These are phyloP conservation scores for Dendrocopos noguchii DNA, from an alignment of 2,113 vertebrate species.

Conservation along the genomic window DNA sequence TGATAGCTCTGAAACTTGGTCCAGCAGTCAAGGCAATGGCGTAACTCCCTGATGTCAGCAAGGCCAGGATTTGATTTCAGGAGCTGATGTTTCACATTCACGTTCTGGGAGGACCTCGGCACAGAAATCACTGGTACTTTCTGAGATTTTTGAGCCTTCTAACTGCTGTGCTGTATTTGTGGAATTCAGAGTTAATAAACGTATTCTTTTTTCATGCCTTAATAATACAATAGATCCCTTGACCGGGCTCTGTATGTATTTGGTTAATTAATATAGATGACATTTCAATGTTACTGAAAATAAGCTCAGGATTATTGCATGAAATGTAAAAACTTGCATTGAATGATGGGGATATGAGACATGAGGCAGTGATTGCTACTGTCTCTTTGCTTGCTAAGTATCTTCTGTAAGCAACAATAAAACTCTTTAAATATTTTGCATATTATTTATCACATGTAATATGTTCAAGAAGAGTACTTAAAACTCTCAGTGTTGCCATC, in stretches of 20 bases:
- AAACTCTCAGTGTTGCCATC: slow-evolving; percentile 63
- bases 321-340: slow-evolving; percentile 70
- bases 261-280: slow-evolving; percentile 64
- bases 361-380: slow-evolving; percentile 60
- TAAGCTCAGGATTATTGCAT: slow-evolving; percentile 70
- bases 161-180: slow-evolving; percentile 64
- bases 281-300: slow-evolving; percentile 72
- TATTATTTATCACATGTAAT: slow-evolving; percentile 73
- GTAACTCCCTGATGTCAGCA: slow-evolving; percentile 43
- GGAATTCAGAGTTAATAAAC: slow-evolving; percentile 67
- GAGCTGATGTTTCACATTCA: slow-evolving; percentile 30
- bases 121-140: slow-evolving; percentile 63
- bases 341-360: slow-evolving; percentile 67
- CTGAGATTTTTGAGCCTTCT: slow-evolving; percentile 67
- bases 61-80: slow-evolving; percentile 46
- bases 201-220: slow-evolving; percentile 71
- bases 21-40: slow-evolving; percentile 63
- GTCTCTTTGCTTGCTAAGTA: slow-evolving; percentile 70
- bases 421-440: slow-evolving; percentile 69
- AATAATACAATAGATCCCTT: slow-evolving; percentile 60
- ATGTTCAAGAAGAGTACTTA: slow-evolving; percentile 61
- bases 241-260: slow-evolving; percentile 64
- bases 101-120: slow-evolving; percentile 49
- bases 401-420: slow-evolving; percentile 73
- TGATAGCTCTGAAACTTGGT: slow-evolving; percentile 57